Percentiles rank a stretch among this genome's conserved stretches.
Evolutionary conservation across 2,888 invertebrate species (phyloP).

Genomic region (Clusia tigrina): DNA sequence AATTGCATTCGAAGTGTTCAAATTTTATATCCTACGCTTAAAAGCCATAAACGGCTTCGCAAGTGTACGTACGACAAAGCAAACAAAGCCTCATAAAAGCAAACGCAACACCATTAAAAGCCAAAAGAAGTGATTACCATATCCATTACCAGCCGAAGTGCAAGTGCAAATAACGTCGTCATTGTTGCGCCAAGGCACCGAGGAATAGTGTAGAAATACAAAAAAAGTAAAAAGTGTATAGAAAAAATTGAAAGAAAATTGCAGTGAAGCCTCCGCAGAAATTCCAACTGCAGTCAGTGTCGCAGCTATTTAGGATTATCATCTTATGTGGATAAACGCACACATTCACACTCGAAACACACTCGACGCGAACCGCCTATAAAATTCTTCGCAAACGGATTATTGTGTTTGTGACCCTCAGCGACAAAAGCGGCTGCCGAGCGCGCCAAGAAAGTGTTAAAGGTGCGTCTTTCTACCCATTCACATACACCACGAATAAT

Average conservation of each 20-base stretch:
- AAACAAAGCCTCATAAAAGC: neutral
- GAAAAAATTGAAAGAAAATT: slow-evolving; percentile 2
- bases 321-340: neutral
- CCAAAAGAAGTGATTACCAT: neutral
- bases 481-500: slow-evolving; percentile 26
- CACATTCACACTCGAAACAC: slow-evolving; percentile 4
- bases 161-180: neutral
- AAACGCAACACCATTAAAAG: neutral
- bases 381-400: slow-evolving; percentile 11
- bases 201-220: neutral
- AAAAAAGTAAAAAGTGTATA: neutral
- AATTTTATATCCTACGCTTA: slow-evolving; percentile 13
- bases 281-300: no score
- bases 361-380: neutral
- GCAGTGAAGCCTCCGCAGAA: slow-evolving; percentile 14
- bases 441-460: slow-evolving; percentile 39
- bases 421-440: slow-evolving; percentile 7
- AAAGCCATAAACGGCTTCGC: slow-evolving; percentile 33
- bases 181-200: neutral
- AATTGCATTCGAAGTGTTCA: no score
- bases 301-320: slow-evolving; percentile 12
- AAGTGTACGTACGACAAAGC: neutral
- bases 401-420: neutral
- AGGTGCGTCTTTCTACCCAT: slow-evolving; percentile 43
- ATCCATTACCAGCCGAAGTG: no score